Evolutionary conservation across 2,888 invertebrate genomes (phyloP).

Genomic region (Mesochorus sp.): DNA sequence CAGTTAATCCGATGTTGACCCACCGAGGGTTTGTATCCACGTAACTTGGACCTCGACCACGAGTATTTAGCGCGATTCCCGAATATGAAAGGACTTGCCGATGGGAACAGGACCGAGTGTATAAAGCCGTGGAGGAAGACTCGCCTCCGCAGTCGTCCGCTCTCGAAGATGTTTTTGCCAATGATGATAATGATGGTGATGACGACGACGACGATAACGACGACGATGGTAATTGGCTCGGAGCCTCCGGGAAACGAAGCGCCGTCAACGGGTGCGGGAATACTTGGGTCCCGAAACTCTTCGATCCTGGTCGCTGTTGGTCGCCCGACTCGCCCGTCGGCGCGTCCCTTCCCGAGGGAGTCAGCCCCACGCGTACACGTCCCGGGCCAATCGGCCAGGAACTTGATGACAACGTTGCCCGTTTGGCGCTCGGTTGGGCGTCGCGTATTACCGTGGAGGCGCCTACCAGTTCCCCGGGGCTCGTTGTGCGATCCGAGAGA

Average conservation of each 20-base stretch:
- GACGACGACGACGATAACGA: neutral
- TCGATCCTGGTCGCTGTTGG: conserved; percentile 5
- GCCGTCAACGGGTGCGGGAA: too few species aligned
- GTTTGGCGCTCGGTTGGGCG: conserved; percentile 31
- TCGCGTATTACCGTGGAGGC: neutral
- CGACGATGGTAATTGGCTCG: too few species aligned
- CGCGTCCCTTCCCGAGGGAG: conserved; percentile 69
- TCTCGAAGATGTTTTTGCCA: neutral
- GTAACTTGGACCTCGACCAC: neutral
- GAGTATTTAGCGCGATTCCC: conserved; percentile 4
- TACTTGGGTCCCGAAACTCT: too few species aligned
- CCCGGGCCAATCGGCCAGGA: conserved; percentile 74
- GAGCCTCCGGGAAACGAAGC: too few species aligned
- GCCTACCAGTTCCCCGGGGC: conserved; percentile 72
- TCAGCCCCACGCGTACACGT: conserved; percentile 76
- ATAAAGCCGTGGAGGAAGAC: neutral
- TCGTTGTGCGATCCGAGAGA: conserved; percentile 77
- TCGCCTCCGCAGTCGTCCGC: conserved; percentile 21
- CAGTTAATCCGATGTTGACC: conserved; percentile 24
- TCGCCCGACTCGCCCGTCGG: conserved; percentile 68
- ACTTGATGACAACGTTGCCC: conserved; percentile 51
- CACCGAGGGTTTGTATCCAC: too few species aligned
- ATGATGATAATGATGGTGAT: too few species aligned
- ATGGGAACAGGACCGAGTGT: conserved; percentile 4
- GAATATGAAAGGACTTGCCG: conserved; percentile 5